Conservation (phyloP, 2,113 vertebrate species). For the Myanophis thanlyinensis region DNA sequence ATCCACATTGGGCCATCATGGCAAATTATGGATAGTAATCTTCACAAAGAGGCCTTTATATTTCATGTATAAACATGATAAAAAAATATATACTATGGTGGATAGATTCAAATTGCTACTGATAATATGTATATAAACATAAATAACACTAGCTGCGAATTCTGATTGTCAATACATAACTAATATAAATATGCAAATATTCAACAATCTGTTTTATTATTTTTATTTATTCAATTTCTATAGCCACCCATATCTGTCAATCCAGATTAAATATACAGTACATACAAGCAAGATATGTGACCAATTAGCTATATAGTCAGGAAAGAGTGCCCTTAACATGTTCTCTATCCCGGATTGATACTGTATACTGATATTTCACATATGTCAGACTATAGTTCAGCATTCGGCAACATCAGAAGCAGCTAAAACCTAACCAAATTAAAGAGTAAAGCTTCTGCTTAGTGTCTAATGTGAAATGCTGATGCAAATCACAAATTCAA, state of each 20-base stretch:
- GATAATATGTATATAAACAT: not conserved
- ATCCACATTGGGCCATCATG: not conserved
- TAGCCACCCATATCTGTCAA: not conserved
- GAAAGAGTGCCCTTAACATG: not conserved
- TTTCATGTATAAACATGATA: not conserved
- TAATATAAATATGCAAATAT: not conserved
- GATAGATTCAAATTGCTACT: not conserved
- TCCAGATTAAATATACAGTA: not conserved
- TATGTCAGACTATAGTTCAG: not conserved
- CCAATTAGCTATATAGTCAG: not conserved
- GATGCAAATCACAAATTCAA: not conserved
- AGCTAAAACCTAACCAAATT: not conserved
- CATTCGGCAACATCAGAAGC: not conserved
- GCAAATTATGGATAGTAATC: not conserved
- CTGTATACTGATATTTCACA: not conserved
- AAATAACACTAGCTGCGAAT: not conserved
- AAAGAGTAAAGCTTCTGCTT: not conserved
- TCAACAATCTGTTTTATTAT: not conserved
- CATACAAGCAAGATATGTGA: not conserved
- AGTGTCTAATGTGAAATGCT: not conserved
- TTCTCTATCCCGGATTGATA: not conserved
- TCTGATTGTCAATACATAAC: not conserved
- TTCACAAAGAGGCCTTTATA: not conserved
- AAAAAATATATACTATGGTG: not conserved
- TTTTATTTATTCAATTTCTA: not conserved